These are phyloP conservation scores for Cerceris ruficornis DNA, from an alignment of 2,888 invertebrate species.

Conservation along the genomic window DNA sequence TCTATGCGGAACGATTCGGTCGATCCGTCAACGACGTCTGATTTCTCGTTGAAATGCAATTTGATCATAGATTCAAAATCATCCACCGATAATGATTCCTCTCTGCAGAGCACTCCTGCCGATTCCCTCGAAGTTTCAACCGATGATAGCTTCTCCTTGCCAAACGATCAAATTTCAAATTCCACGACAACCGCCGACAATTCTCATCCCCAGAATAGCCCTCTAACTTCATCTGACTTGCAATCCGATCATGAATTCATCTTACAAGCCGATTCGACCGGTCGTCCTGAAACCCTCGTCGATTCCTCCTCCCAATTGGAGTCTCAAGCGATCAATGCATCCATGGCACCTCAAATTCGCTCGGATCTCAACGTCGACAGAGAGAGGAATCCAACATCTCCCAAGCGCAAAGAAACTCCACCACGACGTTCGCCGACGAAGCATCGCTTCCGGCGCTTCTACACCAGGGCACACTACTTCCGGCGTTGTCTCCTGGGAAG, in stretches of 20 bases:
- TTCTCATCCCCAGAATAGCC: too few species aligned
- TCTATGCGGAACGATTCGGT: too few species aligned
- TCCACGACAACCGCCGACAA: too few species aligned
- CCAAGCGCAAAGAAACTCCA: constrained; percentile 11
- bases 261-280: neutral
- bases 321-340: neutral
- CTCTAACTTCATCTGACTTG: too few species aligned
- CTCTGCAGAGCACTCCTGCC: too few species aligned
- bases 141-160: neutral
- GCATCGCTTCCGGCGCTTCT: constrained; percentile 24
- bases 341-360: too few species aligned
- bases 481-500: constrained; percentile 28
- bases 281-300: neutral
- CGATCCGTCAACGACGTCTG: too few species aligned
- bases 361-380: constrained; percentile 3
- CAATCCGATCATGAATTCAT: neutral
- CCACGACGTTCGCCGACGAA: constrained; percentile 6
- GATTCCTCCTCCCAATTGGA: too few species aligned
- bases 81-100: too few species aligned
- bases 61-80: too few species aligned
- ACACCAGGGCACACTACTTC: constrained; percentile 42
- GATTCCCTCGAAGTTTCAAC: too few species aligned
- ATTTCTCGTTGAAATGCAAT: too few species aligned
- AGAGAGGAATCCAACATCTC: neutral
- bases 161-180: neutral